Conservation (phyloP, 2,113 vertebrate species). For the Ornithorhynchus anatinus region DNA sequence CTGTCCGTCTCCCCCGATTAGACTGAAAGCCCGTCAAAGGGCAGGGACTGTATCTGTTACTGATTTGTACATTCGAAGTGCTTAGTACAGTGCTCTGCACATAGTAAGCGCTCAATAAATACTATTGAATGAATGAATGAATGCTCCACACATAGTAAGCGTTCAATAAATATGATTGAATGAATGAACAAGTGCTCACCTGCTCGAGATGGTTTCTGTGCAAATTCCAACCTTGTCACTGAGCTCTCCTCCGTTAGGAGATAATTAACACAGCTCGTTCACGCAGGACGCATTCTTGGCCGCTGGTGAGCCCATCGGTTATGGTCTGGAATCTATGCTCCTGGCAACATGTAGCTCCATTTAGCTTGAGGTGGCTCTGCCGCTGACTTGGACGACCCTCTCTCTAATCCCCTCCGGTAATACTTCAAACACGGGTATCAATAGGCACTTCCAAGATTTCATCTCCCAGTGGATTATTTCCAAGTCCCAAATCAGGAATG, state of each 20-base stretch:
- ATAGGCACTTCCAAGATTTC: slow-evolving; percentile 14
- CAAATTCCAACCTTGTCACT: slow-evolving; percentile 2
- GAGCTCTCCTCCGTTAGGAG: slow-evolving; percentile 13
- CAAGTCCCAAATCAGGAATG: not conserved
- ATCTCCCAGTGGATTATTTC: slow-evolving; percentile 24
- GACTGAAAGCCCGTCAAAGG: no score
- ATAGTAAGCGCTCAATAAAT: no score
- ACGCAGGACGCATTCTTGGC: slow-evolving; percentile 58
- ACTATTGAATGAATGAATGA: no score
- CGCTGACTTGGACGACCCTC: slow-evolving; percentile 13
- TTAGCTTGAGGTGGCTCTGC: slow-evolving; percentile 4
- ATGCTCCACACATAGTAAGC: no score
- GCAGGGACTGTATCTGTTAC: no score
- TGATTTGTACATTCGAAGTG: no score
- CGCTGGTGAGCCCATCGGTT: slow-evolving; percentile 35
- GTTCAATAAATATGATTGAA: no score
- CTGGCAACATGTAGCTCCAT: slow-evolving; percentile 36
- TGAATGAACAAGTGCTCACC: slow-evolving; percentile 22
- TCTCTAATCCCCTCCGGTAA: slow-evolving; percentile 26
- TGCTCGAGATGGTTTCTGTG: slow-evolving; percentile 2
- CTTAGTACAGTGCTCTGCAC: no score
- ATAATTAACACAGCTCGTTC: slow-evolving; percentile 26
- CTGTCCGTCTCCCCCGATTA: no score
- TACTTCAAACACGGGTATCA: not conserved
- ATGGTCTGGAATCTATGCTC: slow-evolving; percentile 37